Base-by-base conservation (phyloP, 1,140 invertebrate species). In the Brachionus angularis region DNA sequence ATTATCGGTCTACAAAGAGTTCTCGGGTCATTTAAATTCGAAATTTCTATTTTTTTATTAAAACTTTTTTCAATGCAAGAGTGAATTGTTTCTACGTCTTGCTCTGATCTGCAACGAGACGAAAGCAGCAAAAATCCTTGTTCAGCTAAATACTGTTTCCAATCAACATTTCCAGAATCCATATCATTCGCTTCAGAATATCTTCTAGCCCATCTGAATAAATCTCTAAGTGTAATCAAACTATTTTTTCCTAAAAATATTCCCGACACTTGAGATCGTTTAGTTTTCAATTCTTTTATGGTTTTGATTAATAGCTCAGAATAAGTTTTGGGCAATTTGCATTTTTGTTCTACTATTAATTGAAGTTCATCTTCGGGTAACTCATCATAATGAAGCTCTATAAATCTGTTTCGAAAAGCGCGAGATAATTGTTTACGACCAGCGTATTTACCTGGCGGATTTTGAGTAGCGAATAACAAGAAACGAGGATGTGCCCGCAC, bases 391-490 rank as follows among this genome's bases (percentile, higher is more conserved):
- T 98, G 93, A 4, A 99, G 82, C 76, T 98, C 94, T 39, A 98
- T 89, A 80, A 99, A 99, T 73, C 96, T 85, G 81, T 98, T 98
- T 75, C 94, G 87, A 76, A 99, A 98, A 0, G 96, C 96, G 75
- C 94, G 84, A 0, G 95, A 98, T 10, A 99, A 80, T 64, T 85
- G 88, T 85, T 99, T 98, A 62, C 96, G 83, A 4, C 96, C 96
- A 18, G 94, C 95, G 78, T 99, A 99, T 1, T 90, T 81, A 2
- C 95, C 96, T 4, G 95, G 92, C 14, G 96, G 96, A 85, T 99
- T 99, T 83, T 99, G 95, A 0, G 96, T 99, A 0, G 96, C 96
- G 82, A 99, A 99, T 0, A 99, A 81, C 87, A 93, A 91, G 77
- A 99, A 99, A 74, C 89, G 88, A 0, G 87, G 86, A 84, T 98